phyloP scores from a whole-genome alignment of 2,797 vertebrate species.

The Gobio occitaniae region DNA sequence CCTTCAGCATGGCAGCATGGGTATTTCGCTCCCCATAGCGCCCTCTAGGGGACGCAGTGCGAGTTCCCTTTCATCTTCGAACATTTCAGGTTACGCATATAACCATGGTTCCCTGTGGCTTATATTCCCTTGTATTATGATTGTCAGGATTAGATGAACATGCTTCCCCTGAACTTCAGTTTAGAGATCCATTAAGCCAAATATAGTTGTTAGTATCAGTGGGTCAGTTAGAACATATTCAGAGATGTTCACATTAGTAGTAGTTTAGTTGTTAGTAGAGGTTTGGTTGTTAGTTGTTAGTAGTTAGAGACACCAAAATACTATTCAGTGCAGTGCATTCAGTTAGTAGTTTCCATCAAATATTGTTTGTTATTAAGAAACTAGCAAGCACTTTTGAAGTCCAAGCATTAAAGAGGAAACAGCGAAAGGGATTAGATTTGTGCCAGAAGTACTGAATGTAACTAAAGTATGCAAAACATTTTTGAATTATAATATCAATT shows the following conservation, averaged over 20 bases:
- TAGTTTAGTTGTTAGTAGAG: conserved; percentile 1
- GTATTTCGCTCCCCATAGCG: too few species aligned
- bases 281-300: conserved; percentile 13
- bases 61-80: too few species aligned
- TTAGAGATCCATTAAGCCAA: background rate
- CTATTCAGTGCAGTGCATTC: background rate
- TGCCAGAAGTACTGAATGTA: background rate
- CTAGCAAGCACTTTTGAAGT: conserved; percentile 11
- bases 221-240: conserved; percentile 14
- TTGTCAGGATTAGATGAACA: conserved; percentile 26
- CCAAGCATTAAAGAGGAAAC: conserved; percentile 12
- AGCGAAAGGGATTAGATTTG: conserved; percentile 14
- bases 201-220: conserved; percentile 16
- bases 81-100: too few species aligned
- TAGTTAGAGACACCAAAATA: background rate
- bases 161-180: background rate
- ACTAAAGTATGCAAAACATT: too few species aligned
- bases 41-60: too few species aligned
- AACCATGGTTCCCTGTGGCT: background rate
- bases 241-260: background rate
- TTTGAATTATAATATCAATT: background rate
- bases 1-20: too few species aligned
- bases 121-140: background rate
- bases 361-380: background rate
- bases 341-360: background rate